phyloP scores from a whole-genome alignment of 1,140 invertebrate species.

The Drosophila ercepeae region DNA sequence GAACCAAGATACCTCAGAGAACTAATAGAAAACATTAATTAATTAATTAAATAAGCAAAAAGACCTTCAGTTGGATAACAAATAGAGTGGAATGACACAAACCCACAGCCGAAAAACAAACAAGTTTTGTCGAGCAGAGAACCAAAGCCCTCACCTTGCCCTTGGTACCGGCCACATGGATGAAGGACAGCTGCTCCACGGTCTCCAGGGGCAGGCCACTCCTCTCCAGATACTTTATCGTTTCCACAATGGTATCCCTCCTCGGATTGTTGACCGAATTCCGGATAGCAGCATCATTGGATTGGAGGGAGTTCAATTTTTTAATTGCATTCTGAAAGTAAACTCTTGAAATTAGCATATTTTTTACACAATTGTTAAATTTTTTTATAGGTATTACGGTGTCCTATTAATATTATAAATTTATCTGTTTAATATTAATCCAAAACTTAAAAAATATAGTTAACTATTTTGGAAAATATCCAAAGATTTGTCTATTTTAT shows the following conservation, averaged over 20 bases:
- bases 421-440: too few species aligned
- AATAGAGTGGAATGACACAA: not conserved
- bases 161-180: constrained; percentile 98
- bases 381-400: not conserved
- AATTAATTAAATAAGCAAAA: not conserved
- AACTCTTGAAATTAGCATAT: too few species aligned
- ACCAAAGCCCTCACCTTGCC: constrained; percentile 88
- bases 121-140: not conserved
- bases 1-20: not conserved
- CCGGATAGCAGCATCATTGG: constrained; percentile 87
- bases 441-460: too few species aligned
- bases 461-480: too few species aligned
- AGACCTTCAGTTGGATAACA: constrained; percentile 9
- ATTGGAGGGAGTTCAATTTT: constrained; percentile 88
- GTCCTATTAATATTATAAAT: not conserved
- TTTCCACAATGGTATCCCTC: constrained; percentile 82
- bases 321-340: constrained; percentile 87
- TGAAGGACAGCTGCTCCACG: constrained; percentile 90
- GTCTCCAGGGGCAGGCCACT: constrained; percentile 87
- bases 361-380: not conserved
- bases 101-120: not conserved
- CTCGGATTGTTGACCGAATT: constrained; percentile 83
- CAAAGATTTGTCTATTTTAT: too few species aligned
- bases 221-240: constrained; percentile 86
- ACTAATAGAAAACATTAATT: constrained; percentile 1